Conservation (phyloP, 2,113 vertebrate genomes). For the Siniperca chuatsi region DNA sequence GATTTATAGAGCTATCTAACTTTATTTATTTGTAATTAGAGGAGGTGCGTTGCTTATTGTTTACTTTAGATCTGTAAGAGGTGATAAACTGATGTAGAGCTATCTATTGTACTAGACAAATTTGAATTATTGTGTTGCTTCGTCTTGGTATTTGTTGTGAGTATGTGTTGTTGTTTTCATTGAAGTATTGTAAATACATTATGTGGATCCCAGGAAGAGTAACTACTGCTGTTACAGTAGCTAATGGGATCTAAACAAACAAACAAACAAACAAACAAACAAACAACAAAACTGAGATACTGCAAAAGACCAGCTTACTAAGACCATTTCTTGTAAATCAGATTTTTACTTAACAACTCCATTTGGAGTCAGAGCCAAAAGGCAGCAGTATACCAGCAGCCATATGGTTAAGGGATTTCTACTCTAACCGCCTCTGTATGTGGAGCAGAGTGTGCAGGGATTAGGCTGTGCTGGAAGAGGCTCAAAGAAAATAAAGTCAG, state of each 20-base stretch:
- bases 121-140: neutral
- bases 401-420: slow-evolving; percentile 13
- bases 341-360: neutral
- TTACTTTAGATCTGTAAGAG: neutral
- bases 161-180: no score
- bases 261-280: neutral
- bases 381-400: neutral
- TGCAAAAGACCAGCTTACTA: neutral
- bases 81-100: neutral
- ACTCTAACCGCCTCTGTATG: neutral
- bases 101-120: neutral
- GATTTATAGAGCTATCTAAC: neutral
- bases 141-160: no score
- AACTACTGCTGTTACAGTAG: no score
- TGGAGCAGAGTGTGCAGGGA: slow-evolving; percentile 2
- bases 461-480: slow-evolving; percentile 9
- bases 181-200: no score
- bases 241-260: no score
- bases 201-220: no score
- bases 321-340: neutral
- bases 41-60: neutral
- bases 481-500: slow-evolving; percentile 47
- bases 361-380: slow-evolving; percentile 15
- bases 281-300: neutral
- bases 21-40: neutral